Evolutionary conservation across 1,140 invertebrate species (phyloP).

Genomic region (Wasmannia auropunctata): DNA sequence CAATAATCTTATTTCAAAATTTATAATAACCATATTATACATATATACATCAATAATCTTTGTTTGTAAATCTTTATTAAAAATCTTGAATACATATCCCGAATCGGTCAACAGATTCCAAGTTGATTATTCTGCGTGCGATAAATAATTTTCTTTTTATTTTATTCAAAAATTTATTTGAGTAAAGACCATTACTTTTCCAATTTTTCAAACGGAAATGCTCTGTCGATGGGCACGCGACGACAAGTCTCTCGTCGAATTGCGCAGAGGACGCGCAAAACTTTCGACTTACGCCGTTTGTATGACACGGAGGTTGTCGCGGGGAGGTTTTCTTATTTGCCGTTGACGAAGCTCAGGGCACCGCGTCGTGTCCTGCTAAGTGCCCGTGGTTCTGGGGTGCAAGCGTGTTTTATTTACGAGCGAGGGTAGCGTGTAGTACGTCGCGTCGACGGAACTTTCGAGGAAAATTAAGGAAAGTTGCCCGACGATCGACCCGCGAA

Average conservation of each 20-base stretch:
- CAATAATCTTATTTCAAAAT: neutral
- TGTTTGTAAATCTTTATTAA: neutral
- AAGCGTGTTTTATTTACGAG: slow-evolving; percentile 33
- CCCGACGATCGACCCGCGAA: slow-evolving; percentile 23
- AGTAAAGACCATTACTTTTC: neutral
- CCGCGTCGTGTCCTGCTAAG: neutral
- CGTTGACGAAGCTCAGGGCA: slow-evolving; percentile 10
- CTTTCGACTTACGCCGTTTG: neutral
- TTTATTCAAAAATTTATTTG: neutral
- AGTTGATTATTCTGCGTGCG: neutral
- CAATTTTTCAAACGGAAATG: neutral
- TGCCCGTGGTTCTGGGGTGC: neutral
- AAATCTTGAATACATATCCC: neutral
- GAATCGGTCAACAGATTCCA: neutral
- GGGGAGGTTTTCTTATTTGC: neutral
- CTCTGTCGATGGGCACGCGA: neutral
- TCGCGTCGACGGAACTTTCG: slow-evolving; percentile 39
- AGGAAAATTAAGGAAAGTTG: slow-evolving; percentile 55
- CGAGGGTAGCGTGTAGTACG: slow-evolving; percentile 23
- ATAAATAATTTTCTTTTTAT: neutral
- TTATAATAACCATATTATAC: neutral
- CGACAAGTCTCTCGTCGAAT: neutral
- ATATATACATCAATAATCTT: too few relatives aligned
- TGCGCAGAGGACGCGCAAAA: neutral
- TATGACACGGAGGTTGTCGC: neutral